Percentiles rank a stretch among this genome's conserved stretches.
Evolutionary conservation across 2,888 invertebrate genomes (phyloP).

Genomic region (Cancer borealis): DNA sequence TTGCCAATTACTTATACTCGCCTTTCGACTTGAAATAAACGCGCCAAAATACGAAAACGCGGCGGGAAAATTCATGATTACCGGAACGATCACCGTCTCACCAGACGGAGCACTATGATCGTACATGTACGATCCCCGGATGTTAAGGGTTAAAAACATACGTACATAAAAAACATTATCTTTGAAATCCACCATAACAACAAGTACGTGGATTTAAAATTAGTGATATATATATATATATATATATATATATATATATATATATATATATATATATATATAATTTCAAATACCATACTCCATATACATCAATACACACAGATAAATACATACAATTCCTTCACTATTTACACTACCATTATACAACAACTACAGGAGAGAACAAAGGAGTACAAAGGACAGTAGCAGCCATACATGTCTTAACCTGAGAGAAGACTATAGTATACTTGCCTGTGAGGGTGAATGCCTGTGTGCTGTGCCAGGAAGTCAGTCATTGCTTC

Average conservation of each 20-base stretch:
- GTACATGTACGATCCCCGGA: no score
- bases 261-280: conserved; percentile 10
- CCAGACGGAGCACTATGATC: no score
- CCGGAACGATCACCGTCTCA: no score
- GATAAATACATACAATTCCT: neutral
- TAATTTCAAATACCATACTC: neutral
- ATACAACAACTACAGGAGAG: no score
- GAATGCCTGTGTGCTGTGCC: conserved; percentile 27
- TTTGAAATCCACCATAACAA: neutral
- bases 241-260: conserved; percentile 23
- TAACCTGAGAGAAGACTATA: neutral
- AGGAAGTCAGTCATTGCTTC: conserved; percentile 25
- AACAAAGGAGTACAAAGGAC: no score
- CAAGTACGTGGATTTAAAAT: neutral
- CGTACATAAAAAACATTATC: no score
- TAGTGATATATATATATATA: neutral
- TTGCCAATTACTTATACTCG: no score
- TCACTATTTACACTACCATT: no score
- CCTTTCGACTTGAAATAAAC: no score
- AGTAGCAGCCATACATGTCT: neutral
- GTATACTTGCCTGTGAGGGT: conserved; percentile 21
- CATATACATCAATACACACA: neutral
- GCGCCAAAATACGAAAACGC: no score
- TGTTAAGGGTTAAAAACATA: no score
- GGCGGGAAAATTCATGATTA: no score